These are phyloP conservation scores for Pollenia labialis DNA, from an alignment of 2,888 invertebrate species.

Conservation along the genomic window DNA sequence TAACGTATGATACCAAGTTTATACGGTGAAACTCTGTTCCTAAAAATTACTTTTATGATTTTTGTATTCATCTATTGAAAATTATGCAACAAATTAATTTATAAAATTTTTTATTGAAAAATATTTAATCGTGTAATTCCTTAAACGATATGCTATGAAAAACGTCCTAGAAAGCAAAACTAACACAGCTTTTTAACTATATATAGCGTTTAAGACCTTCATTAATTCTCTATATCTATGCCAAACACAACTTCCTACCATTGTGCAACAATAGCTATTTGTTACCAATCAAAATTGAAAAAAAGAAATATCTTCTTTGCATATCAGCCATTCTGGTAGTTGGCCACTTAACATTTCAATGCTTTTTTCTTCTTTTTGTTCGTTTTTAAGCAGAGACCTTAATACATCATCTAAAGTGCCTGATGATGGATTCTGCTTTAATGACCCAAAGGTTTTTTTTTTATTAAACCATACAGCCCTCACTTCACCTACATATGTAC, in stretches of 20 bases:
- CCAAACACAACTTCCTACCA: not conserved
- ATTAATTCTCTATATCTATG: too few relatives aligned
- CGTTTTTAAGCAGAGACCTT: conserved; percentile 32
- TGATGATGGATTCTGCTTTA: conserved; percentile 59
- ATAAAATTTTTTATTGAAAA: too few relatives aligned
- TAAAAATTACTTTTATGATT: too few relatives aligned
- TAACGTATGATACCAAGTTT: too few relatives aligned
- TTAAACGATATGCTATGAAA: too few relatives aligned
- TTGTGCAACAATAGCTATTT: conserved; percentile 33
- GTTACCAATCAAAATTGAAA: conserved; percentile 18
- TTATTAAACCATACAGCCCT: not conserved
- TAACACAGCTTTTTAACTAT: too few relatives aligned
- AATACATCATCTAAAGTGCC: conserved; percentile 45
- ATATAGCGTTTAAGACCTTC: too few relatives aligned
- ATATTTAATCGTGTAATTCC: too few relatives aligned
- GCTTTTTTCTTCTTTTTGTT: conserved; percentile 20
- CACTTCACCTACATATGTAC: not conserved
- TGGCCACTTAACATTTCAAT: conserved; percentile 61
- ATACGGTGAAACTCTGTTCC: too few relatives aligned
- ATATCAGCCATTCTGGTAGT: conserved; percentile 45
- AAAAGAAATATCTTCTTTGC: conserved; percentile 29
- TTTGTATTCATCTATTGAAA: too few relatives aligned
- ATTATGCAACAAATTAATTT: too few relatives aligned
- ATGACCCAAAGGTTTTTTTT: conserved; percentile 61
- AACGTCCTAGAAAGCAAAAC: too few relatives aligned